Base-by-base conservation (phyloP, 1,140 invertebrate genomes). In the Conus betulinus region DNA sequence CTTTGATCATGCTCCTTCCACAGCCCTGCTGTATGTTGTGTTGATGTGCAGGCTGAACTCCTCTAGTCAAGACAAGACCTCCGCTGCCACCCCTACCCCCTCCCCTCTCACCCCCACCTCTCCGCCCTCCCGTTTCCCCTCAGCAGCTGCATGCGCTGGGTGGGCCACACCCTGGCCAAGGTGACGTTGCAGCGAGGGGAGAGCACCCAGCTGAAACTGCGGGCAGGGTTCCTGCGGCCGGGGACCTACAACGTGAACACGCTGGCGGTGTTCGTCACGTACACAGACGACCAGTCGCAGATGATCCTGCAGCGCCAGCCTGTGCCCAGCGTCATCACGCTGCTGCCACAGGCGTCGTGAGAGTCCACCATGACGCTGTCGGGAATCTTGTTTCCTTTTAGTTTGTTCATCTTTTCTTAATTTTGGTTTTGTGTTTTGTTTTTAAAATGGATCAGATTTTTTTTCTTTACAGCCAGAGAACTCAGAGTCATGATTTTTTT, bases 221-320 rank as follows among this genome's bases (percentile, higher is more conserved):
- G 89, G 4, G 94, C 92, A 5, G 93, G 92, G 4, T 93, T 95
- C 88, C 90, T 91, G 55, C 91, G 90, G 27, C 94, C 94, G 5
- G 94, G 94, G 0, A 93, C 94, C n/a, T 95, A 93, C 90, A 94
- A 95, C 87, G 87, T 94, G 20, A 94, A 94, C 89, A 92, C 91
- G 51, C 83, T 94, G 55, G 90, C 94, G 10, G 94, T 94, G 85
- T 93, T 93, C 89, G 94, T 93, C 5, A 91, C 91, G 5, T 92
- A 92, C 87, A 90, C 89, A 17, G 84, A 92, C 15, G 92, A 94
- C 85, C 88, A 91, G 7, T 89, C 92, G 17, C 90, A 94, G 89
- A 94, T 94, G 93, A 93, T 94, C 55, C 90, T 92, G 51, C 94
- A 95, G 88, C 93, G 93, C 89, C 93, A 94, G 83, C 83, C 89